Conservation (phyloP, 2,888 invertebrate species). For the Drosophila histrio region DNA sequence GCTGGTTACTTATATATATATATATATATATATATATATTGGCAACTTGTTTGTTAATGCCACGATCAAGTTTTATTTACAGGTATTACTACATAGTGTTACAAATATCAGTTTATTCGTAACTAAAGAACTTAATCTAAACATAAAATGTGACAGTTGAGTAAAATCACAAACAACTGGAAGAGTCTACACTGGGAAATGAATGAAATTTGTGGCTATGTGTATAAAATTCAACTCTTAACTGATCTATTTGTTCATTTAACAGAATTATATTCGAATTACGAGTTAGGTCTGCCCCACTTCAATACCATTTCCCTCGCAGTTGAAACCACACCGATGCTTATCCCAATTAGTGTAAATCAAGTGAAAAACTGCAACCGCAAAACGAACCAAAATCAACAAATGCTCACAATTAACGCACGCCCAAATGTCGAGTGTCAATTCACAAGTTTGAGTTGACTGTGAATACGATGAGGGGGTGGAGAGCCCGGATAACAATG, state of each 20-base stretch:
- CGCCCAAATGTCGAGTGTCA: conserved; percentile 67
- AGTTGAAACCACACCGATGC: conserved; percentile 40
- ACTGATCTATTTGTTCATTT: neutral
- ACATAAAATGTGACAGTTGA: too few species aligned
- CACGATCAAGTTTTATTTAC: too few species aligned
- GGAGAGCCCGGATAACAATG: conserved; percentile 27
- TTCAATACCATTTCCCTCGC: neutral
- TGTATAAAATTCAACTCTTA: too few species aligned
- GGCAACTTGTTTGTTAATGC: too few species aligned
- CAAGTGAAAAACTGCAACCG: conserved; percentile 46
- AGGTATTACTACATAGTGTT: too few species aligned
- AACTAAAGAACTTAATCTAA: too few species aligned
- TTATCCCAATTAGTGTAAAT: conserved; percentile 65
- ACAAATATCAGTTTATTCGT: too few species aligned
- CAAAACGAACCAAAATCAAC: conserved; percentile 56
- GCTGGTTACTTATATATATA: too few species aligned
- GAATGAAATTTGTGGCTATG: too few species aligned
- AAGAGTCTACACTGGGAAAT: too few species aligned
- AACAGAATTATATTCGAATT: conserved; percentile 6
- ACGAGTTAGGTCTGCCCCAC: neutral
- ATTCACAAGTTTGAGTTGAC: conserved; percentile 23
- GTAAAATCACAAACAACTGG: too few species aligned
- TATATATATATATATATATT: too few species aligned
- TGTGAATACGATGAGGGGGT: neutral
- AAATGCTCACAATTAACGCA: conserved; percentile 73